phyloP scores from a whole-genome alignment of 2,888 invertebrate species.

The Lordiphosa andalusiaca region DNA sequence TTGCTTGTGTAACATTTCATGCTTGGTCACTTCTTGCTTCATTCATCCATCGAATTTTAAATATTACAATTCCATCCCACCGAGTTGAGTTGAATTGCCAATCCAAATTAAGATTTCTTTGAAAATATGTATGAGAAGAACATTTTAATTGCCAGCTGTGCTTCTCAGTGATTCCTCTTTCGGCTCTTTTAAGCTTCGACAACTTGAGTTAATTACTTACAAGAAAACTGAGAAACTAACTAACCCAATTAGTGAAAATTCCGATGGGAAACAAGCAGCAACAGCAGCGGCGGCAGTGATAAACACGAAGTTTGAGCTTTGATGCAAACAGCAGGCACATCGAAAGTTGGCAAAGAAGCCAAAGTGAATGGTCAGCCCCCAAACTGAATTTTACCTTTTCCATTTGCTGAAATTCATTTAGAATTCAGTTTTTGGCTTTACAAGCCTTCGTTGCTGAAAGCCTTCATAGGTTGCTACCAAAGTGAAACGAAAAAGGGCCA shows the following conservation, averaged over 20 bases:
- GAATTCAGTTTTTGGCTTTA: constrained; percentile 54
- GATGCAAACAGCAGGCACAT: constrained; percentile 30
- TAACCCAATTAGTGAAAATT: constrained; percentile 58
- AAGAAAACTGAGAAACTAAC: constrained; percentile 60
- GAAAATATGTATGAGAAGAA: too few species aligned
- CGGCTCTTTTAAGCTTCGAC: constrained; percentile 39
- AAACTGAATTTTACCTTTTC: neutral
- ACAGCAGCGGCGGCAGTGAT: constrained; percentile 16
- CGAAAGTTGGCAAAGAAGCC: constrained; percentile 12
- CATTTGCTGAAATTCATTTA: constrained; percentile 44
- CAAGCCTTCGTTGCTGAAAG: constrained; percentile 18
- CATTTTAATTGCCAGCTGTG: constrained; percentile 41
- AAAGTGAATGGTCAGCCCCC: constrained; percentile 8
- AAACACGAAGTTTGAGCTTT: constrained; percentile 41
- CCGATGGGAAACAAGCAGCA: constrained; percentile 6
- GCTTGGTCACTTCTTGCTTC: too few species aligned
- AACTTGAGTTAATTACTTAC: constrained; percentile 63
- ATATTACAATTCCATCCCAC: too few species aligned
- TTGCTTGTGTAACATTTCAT: too few species aligned
- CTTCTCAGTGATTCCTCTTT: constrained; percentile 40
- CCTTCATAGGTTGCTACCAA: constrained; percentile 1
- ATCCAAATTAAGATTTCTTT: too few species aligned
- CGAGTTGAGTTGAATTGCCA: too few species aligned
- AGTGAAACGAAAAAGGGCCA: constrained; percentile 5
- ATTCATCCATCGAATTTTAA: too few species aligned